Evolutionary conservation across 2,113 vertebrate species (phyloP), one percentile per base, ranked within the genome.

Genomic region (Lynx canadensis): DNA sequence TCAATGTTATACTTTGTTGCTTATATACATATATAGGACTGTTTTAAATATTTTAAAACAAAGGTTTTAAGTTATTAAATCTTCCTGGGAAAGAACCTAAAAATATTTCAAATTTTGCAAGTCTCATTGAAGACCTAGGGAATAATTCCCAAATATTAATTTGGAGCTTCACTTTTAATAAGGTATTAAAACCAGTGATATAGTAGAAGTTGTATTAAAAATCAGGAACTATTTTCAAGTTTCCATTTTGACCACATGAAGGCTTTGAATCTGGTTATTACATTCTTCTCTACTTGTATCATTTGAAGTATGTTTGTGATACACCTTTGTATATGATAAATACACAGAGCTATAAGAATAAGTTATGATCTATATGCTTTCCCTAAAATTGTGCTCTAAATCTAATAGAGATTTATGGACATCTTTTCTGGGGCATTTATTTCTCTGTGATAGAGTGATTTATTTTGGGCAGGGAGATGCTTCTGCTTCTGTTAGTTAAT

Each of bases 1-100:
- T 90, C 19, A 60, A 3, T 80, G 84, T 92, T 69, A 18, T 45
- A 52, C 4, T 55, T 83, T 83, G 83, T 74, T 80, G 79, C 66
- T 83, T 91, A 50, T 69, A 33, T 89, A 25, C 45, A 88, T 81
- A 33, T 80, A 38, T 27, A 91, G 13, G 4, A 27, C 52, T 81
- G 41, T 63, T 92, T 88, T 85, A 96, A 86, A 66, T 93, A 92
- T 92, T 96, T n/a, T n/a, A n/a, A n/a, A n/a, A 60, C 41, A 95
- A 89, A 52, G 7, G 0, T 36, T 86, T 38, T 86, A 65, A 87
- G 31, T 92, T 85, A 14, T 73, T 83, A 73, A 71, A 79, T 93
- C 38, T 91, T 97, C 36, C 11, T 38, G 31, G 85, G 21, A 29
- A 85, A 94, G 69, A 96, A 12, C 48, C 96, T 89, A 74, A 84